Conservation (phyloP, 2,113 vertebrate genomes). For the Pollimyrus isidori region DNA sequence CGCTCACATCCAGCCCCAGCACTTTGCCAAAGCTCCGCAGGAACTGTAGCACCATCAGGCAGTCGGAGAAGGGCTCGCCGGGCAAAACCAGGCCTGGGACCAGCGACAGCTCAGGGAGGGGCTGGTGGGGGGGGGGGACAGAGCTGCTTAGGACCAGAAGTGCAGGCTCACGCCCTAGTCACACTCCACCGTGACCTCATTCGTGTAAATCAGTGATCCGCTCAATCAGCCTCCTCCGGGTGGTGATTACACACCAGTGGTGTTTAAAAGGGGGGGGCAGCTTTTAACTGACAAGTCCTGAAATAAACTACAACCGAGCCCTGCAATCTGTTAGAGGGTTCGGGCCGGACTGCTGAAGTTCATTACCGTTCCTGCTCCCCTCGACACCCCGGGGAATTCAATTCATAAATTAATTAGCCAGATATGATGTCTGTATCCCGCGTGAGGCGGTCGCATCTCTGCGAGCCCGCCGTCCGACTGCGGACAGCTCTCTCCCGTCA, state of each 20-base stretch:
- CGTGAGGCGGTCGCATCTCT: neutral
- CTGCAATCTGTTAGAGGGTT: neutral
- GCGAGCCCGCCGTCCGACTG: neutral
- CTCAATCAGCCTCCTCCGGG: neutral
- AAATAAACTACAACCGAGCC: slow-evolving; percentile 1
- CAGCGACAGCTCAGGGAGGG: slow-evolving; percentile 83
- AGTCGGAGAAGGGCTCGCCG: slow-evolving; percentile 83
- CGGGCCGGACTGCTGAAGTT: neutral
- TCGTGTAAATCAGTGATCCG: neutral
- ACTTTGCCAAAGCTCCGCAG: slow-evolving; percentile 93
- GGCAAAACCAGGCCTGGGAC: slow-evolving; percentile 88
- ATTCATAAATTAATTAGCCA: slow-evolving; percentile 9
- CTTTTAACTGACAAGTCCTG: neutral
- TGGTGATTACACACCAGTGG: neutral
- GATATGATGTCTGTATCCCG: neutral
- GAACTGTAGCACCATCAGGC: slow-evolving; percentile 97
- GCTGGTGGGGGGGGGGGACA: slow-evolving; percentile 56
- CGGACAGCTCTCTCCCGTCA: neutral
- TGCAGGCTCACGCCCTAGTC: neutral
- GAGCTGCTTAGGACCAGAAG: neutral
- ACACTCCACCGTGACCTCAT: neutral
- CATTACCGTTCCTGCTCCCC: neutral
- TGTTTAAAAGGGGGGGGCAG: neutral
- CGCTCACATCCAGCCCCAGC: slow-evolving; percentile 80
- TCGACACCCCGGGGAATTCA: neutral